Evolutionary conservation across 2,113 vertebrate species (phyloP).

Genomic region (Calyptommatus sinebrachiatus): DNA sequence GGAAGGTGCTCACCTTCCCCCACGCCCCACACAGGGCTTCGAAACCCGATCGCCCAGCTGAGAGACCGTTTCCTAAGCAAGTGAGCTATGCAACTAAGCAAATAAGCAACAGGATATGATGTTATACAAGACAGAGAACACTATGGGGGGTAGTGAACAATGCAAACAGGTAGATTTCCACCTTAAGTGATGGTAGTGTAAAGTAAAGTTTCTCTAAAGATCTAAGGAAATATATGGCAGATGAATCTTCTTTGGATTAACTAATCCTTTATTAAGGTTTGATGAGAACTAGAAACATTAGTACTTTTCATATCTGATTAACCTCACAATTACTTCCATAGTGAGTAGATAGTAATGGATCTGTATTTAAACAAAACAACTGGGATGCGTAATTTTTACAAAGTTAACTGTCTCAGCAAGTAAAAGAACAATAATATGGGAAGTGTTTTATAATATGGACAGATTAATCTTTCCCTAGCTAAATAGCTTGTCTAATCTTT

Average conservation of each 20-base stretch:
- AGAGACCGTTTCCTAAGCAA: too few relatives aligned
- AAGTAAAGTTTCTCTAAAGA: neutral
- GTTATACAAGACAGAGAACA: too few relatives aligned
- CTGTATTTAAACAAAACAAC: neutral
- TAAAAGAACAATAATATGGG: neutral
- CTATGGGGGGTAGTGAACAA: too few relatives aligned
- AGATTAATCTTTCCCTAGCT: neutral
- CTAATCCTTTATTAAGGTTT: neutral
- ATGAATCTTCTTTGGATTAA: neutral
- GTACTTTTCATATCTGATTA: conserved; percentile 4
- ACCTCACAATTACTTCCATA: neutral
- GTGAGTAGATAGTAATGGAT: neutral
- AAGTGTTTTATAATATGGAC: neutral
- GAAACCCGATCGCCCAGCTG: too few relatives aligned
- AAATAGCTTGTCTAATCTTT: conserved; percentile 9
- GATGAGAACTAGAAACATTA: neutral
- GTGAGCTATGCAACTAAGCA: too few relatives aligned
- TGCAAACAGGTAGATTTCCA: too few relatives aligned
- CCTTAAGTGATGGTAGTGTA: too few relatives aligned
- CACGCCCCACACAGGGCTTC: too few relatives aligned
- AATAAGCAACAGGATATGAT: too few relatives aligned
- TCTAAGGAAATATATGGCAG: neutral
- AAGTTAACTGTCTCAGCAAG: neutral
- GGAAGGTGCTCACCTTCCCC: too few relatives aligned
- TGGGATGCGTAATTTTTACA: neutral